Base-by-base conservation (phyloP, 2,113 vertebrate genomes). In the Trematomus loennbergii region DNA sequence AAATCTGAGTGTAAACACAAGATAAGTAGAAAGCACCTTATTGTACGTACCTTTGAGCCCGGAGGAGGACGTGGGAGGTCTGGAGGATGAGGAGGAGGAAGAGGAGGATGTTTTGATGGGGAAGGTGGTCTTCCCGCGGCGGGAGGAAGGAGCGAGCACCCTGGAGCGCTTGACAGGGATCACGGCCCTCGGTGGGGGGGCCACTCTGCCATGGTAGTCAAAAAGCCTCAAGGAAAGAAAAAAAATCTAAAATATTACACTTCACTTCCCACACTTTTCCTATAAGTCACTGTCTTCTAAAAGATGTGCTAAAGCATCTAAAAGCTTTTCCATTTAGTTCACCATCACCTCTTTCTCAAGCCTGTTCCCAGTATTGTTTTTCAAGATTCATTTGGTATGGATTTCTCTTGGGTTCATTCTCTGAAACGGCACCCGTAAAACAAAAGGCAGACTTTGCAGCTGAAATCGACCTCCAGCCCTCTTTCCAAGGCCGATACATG, bases 91-190 rank as follows among this genome's bases (percentile, higher is more conserved):
- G 33, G 95, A 94, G 63, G 93, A 93, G 63, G 93, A 94, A 22
- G 94, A 94, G 57, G 94, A 95, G 79, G 94, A 93, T 22, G 93
- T 97, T 93, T 98, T 99, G 92, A 97, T 85, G 75, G 97, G 96
- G 89, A 99, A 98, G 78, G 97, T 93, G 4, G 96, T 96, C 93
- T 99, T 99, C 40, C 96, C 97, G 72, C 98, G 94, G 48, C 98
- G 97, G 55, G 97, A 97, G 76, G 97, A 95, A 1, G 97, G 94
- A 58, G 97, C 95, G 2, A 97, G 79, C 62, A 99, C 96, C 79
- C 97, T 93, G 65, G 98, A 98, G 63, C 98, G 97, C 78, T 99
- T 99, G 79, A 99, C 82, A 0, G 98, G 98, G 80, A 99, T 97
- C 53, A 97, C 97, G 0, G 98, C 96, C 4, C 98, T 95, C 9